Percentiles rank a stretch among this genome's conserved stretches.
Conservation (phyloP, 2,888 invertebrate genomes). For the Aphodius granarius region DNA sequence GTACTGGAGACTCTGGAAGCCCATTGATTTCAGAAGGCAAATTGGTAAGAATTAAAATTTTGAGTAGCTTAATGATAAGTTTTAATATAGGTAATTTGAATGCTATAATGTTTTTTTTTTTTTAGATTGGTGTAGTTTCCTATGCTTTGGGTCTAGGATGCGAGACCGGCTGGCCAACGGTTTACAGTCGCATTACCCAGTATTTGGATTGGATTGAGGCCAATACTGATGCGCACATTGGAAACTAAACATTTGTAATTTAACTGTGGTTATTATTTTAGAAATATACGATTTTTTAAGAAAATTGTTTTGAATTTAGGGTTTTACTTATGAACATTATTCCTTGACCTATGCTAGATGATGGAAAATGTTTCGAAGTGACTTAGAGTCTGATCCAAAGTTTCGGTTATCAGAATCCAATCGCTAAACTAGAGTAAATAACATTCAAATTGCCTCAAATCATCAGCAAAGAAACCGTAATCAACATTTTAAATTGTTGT, state of each 20-base stretch:
- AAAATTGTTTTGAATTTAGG: background rate
- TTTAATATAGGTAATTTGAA: too few species aligned
- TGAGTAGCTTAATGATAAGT: too few species aligned
- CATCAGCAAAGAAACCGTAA: too few species aligned
- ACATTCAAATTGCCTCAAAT: too few species aligned
- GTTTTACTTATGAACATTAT: background rate
- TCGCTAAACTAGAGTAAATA: too few species aligned
- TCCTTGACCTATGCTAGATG: background rate
- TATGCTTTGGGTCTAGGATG: constrained; percentile 37
- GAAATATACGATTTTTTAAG: background rate
- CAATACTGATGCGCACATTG: constrained; percentile 27
- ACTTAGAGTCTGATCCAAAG: too few species aligned
- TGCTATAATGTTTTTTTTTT: background rate
- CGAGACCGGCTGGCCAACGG: constrained; percentile 41
- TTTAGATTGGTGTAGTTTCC: constrained; percentile 23
- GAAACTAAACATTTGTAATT: background rate
- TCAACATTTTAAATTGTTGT: too few species aligned
- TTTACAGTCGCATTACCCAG: constrained; percentile 40
- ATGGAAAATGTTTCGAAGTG: too few species aligned
- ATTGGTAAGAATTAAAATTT: constrained; percentile 10
- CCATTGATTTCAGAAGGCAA: constrained; percentile 28
- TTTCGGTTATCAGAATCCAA: too few species aligned
- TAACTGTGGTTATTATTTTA: background rate
- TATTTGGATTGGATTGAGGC: constrained; percentile 42
- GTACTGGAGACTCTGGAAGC: constrained; percentile 57